phyloP scores from a whole-genome alignment of 2,888 invertebrate species.

The Eupithecia inturbata region DNA sequence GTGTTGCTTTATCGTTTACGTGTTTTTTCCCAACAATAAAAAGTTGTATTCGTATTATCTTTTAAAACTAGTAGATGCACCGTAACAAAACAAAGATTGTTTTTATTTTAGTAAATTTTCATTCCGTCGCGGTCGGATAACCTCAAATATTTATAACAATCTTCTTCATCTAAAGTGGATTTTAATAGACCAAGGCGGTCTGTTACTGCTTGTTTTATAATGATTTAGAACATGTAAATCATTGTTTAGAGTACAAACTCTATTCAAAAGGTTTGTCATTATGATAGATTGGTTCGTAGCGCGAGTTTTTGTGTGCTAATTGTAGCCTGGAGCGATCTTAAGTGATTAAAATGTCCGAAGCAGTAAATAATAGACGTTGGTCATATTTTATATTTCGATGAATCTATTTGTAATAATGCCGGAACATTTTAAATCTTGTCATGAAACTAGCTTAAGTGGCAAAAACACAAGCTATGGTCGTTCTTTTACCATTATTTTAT shows the following conservation, averaged over 20 bases:
- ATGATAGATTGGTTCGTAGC: slow-evolving; percentile 44
- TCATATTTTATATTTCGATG: background rate
- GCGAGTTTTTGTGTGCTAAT: slow-evolving; percentile 36
- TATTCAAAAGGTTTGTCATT: slow-evolving; percentile 50
- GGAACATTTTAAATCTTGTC: background rate
- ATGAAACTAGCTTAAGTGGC: background rate
- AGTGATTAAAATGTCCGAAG: slow-evolving; percentile 32
- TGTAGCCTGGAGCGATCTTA: slow-evolving; percentile 32
- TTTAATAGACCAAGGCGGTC: slow-evolving; percentile 58
- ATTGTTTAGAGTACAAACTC: slow-evolving; percentile 47
- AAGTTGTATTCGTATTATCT: background rate
- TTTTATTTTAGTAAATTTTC: slow-evolving; percentile 1
- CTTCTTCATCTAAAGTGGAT: slow-evolving; percentile 60
- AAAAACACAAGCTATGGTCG: background rate
- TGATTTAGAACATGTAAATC: slow-evolving; percentile 53
- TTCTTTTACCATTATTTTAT: background rate
- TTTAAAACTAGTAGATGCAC: slow-evolving; percentile 1
- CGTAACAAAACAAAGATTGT: slow-evolving; percentile 6
- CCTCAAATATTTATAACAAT: slow-evolving; percentile 51
- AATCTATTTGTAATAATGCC: background rate
- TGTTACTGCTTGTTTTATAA: slow-evolving; percentile 52
- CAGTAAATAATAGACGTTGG: slow-evolving; percentile 18
- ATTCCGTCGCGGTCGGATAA: slow-evolving; percentile 36
- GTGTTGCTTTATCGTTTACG: background rate
- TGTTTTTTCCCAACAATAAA: background rate